Evolutionary conservation across 2,888 invertebrate genomes (phyloP).

Genomic region (Ichneumon xanthorius): DNA sequence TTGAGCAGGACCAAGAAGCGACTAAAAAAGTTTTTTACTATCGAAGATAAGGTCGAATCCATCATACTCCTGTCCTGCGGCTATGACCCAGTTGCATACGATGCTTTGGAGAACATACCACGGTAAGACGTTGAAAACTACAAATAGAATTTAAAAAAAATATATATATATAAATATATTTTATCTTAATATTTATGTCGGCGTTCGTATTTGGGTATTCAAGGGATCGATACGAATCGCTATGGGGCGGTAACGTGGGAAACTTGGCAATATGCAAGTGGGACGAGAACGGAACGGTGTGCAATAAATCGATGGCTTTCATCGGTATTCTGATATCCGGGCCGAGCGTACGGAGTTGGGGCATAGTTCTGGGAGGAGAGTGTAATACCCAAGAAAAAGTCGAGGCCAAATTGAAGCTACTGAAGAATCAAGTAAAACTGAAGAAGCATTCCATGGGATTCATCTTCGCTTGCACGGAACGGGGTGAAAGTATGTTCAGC

Average conservation of each 20-base stretch:
- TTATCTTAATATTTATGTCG: too few species aligned
- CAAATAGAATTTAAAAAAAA: too few species aligned
- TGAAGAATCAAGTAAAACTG: constrained; percentile 75
- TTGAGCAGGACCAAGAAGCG: not conserved
- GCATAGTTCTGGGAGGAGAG: constrained; percentile 73
- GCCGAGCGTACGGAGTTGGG: constrained; percentile 78
- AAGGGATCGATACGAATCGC: too few species aligned
- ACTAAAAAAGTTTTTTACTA: constrained; percentile 4
- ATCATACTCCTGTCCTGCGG: too few species aligned
- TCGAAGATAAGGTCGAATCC: too few species aligned
- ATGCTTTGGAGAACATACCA: too few species aligned
- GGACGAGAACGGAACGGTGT: constrained; percentile 46
- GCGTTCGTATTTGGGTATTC: too few species aligned
- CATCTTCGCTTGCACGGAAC: constrained; percentile 80
- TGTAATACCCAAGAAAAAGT: constrained; percentile 72
- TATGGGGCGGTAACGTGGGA: constrained; percentile 74
- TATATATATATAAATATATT: too few species aligned
- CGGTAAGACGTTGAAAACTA: too few species aligned
- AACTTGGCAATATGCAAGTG: constrained; percentile 73
- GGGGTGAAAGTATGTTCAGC: constrained; percentile 71
- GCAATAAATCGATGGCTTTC: constrained; percentile 64
- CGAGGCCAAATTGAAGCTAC: constrained; percentile 71
- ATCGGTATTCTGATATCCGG: constrained; percentile 76
- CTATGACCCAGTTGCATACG: too few species aligned
- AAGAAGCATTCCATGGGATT: constrained; percentile 78